Evolutionary conservation across 2,113 vertebrate species (phyloP), one percentile per base, ranked within the genome.

Genomic region (Eulemur macaco): DNA sequence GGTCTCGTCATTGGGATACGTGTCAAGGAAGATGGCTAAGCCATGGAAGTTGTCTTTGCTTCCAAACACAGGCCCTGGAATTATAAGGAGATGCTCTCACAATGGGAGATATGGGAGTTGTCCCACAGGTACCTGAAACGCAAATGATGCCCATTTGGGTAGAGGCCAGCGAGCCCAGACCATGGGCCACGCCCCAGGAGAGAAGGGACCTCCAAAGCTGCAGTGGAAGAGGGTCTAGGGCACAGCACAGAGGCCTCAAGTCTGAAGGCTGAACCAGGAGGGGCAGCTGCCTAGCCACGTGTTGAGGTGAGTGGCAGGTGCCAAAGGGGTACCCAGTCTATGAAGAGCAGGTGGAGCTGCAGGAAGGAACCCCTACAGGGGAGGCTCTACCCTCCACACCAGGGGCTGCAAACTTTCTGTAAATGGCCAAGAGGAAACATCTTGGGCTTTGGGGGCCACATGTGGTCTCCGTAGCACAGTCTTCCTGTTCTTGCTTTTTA

Each of bases 11-110:
- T 99, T 99, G 98, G 99, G 99, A 87, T 99, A 99, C 0, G 99
- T 99, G 98, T 99, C 99, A 98, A 99, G 98, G 98, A 99, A 99
- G 91, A 99, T 98, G 34, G 99, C 99, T 98, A 99, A 98, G 42
- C 99, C 99, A 0, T 99, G 99, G 97, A 99, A 99, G 86, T 99
- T 98, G 97, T 99, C 99, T 98, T 99, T 99, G 99, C 99, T 99
- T 98, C 99, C 99, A 99, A 99, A 99, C 83, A 99, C 99, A 86
- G 99, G 99, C 86, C 99, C 99, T 99, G 98, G 81, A 98, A 98
- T 96, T 98, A 94, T 96, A 96, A 68, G 54, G 69, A 92, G 96
- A 39, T 82, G 13, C 2, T 88, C 31, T 93, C 78, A 45, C 63
- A 50, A 69, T 8, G 58, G 84, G 45, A 60, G 9, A 69, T 50